Conservation (phyloP, 2,797 vertebrate species). For the Poecilia velifera region DNA sequence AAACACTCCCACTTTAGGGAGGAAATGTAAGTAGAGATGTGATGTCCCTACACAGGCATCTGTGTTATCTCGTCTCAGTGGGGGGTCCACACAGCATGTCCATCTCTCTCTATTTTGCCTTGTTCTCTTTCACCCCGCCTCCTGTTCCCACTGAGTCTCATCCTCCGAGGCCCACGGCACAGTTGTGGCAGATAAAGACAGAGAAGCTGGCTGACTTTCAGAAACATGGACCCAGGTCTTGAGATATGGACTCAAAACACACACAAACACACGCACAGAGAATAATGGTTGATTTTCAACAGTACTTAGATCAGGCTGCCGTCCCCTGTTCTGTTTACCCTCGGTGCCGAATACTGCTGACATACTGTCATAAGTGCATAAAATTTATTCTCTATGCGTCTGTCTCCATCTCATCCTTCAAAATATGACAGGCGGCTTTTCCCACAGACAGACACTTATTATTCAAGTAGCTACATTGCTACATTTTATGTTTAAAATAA, state of each 20-base stretch:
- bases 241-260: slow-evolving; percentile 34
- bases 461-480: slow-evolving; percentile 46
- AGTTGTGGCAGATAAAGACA: slow-evolving; percentile 17
- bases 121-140: slow-evolving; percentile 34
- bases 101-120: slow-evolving; percentile 26
- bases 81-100: slow-evolving; percentile 41
- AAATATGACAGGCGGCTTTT: slow-evolving; percentile 46
- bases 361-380: slow-evolving; percentile 55
- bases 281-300: slow-evolving; percentile 28
- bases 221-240: slow-evolving; percentile 66
- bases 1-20: slow-evolving; percentile 30
- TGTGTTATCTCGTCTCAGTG: slow-evolving; percentile 58
- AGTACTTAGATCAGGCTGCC: slow-evolving; percentile 28
- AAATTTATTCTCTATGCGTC: slow-evolving; percentile 44
- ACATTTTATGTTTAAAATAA: slow-evolving; percentile 33
- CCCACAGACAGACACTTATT: slow-evolving; percentile 31
- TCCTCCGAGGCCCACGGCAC: slow-evolving; percentile 23
- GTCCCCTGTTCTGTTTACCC: slow-evolving; percentile 40
- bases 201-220: slow-evolving; percentile 43
- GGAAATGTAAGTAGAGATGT: slow-evolving; percentile 39
- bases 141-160: slow-evolving; percentile 7
- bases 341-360: slow-evolving; percentile 45
- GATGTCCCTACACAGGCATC: slow-evolving; percentile 41
- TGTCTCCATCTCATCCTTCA: slow-evolving; percentile 41
- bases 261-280: slow-evolving; percentile 14